Conservation (phyloP, 2,113 vertebrate species). For the Psilopsiagon aurifrons region DNA sequence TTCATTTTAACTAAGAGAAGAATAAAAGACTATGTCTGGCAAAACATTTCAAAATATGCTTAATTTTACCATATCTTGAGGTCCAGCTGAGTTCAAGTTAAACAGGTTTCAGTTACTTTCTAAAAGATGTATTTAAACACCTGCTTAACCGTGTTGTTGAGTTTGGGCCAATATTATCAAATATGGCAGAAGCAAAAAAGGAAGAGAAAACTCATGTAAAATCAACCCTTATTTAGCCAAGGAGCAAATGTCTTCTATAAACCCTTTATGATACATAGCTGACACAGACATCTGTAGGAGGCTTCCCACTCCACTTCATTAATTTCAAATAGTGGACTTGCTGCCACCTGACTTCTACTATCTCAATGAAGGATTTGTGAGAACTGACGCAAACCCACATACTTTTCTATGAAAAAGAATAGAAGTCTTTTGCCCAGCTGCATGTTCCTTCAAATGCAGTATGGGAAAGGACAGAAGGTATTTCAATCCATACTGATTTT, state of each 20-base stretch:
- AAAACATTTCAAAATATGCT: neutral
- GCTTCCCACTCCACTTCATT: neutral
- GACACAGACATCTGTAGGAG: slow-evolving; percentile 31
- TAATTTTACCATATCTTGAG: neutral
- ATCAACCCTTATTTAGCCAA: neutral
- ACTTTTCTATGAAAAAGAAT: neutral
- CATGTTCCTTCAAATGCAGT: neutral
- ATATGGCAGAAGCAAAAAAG: neutral
- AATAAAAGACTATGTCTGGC: neutral
- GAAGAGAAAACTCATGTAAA: neutral
- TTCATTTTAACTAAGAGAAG: neutral
- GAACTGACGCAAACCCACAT: neutral
- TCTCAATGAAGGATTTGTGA: slow-evolving; percentile 37
- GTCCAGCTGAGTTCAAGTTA: neutral
- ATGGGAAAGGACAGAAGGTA: neutral
- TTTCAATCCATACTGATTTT: neutral
- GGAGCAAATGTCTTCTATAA: neutral
- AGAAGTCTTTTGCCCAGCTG: neutral
- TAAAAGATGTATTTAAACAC: neutral
- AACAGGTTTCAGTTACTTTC: neutral
- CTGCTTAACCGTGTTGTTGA: neutral
- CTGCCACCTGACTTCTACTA: neutral
- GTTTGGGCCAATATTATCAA: neutral
- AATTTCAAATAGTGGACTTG: neutral
- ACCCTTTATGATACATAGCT: neutral